These are phyloP conservation scores for Metalampra italica DNA, from an alignment of 2,888 invertebrate genomes.

Conservation along the genomic window DNA sequence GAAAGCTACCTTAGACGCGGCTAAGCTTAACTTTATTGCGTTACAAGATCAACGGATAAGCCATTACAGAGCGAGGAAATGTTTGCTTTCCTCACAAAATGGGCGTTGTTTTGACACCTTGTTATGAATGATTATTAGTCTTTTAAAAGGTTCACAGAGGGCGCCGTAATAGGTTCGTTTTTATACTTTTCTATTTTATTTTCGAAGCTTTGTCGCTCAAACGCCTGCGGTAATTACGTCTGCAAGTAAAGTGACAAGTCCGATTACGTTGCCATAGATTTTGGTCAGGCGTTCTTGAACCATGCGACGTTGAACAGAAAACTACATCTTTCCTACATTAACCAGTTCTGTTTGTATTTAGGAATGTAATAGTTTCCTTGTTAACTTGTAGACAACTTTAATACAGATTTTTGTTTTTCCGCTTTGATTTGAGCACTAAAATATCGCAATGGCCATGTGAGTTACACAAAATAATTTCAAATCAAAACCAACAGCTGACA, in stretches of 20 bases:
- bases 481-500: constrained; percentile 6
- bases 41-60: constrained; percentile 2
- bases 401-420: background rate
- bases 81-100: constrained; percentile 7
- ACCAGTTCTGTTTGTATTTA: too few species aligned
- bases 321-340: too few species aligned
- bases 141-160: background rate
- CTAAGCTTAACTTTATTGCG: constrained; percentile 1
- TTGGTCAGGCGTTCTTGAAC: too few species aligned
- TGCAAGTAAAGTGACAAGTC: background rate
- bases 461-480: background rate
- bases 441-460: constrained; percentile 2
- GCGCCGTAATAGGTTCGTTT: background rate
- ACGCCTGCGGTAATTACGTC: background rate
- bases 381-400: too few species aligned
- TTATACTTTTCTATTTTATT: background rate
- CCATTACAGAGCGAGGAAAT: constrained; percentile 5
- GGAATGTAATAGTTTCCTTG: too few species aligned
- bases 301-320: too few species aligned
- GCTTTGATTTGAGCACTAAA: background rate
- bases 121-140: constrained; percentile 6
- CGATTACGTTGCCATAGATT: background rate
- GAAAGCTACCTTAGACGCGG: background rate
- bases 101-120: constrained; percentile 4
- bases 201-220: background rate